Conservation (phyloP, 2,797 vertebrate genomes). For the Argentina silus region DNA sequence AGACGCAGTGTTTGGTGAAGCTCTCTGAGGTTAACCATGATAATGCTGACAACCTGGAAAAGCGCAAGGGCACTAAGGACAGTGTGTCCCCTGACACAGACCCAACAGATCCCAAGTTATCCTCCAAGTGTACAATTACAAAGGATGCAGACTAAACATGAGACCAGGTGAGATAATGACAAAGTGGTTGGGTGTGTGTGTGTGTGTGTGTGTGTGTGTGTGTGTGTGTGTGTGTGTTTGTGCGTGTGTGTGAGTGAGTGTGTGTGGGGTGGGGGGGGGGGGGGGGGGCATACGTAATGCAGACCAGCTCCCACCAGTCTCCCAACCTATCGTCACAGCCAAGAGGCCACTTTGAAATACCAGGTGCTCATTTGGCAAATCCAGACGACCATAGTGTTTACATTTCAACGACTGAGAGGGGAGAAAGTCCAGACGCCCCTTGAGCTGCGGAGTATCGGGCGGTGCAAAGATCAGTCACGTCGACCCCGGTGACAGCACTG, state of each 20-base stretch:
- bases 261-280: conserved; percentile 21
- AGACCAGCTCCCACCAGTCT: conserved; percentile 63
- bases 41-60: conserved; percentile 57
- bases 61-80: conserved; percentile 39
- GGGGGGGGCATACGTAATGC: conserved; percentile 62
- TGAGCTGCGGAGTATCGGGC: conserved; percentile 63
- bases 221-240: conserved; percentile 24
- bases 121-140: conserved; percentile 73
- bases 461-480: conserved; percentile 72
- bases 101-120: conserved; percentile 69
- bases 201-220: no score
- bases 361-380: conserved; percentile 79
- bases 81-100: conserved; percentile 37
- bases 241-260: conserved; percentile 45
- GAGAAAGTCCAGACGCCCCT: conserved; percentile 79
- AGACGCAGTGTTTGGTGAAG: conserved; percentile 44
- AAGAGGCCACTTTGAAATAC: conserved; percentile 78
- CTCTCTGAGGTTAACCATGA: conserved; percentile 48
- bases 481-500: conserved; percentile 64
- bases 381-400: conserved; percentile 78
- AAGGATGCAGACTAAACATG: conserved; percentile 75
- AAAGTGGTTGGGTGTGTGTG: conserved; percentile 39
- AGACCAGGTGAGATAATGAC: conserved; percentile 74
- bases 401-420: conserved; percentile 75
- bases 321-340: conserved; percentile 62